A percentile compares a stretch with the other conserved stretches of the same genome.
phyloP scores from a whole-genome alignment of 2,797 vertebrate genomes.

The Schizopygopsis pylzovi region DNA sequence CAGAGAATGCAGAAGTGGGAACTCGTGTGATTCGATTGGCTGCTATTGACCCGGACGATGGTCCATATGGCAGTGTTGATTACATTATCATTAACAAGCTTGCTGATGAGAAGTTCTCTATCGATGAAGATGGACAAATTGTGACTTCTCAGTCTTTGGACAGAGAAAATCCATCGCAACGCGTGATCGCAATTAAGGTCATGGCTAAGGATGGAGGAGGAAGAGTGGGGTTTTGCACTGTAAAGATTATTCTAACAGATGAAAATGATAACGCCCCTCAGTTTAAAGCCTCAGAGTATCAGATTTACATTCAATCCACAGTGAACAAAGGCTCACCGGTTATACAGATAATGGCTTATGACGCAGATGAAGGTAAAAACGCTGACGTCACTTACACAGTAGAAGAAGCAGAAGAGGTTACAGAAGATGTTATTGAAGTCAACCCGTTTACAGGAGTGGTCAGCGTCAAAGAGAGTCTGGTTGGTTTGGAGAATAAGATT shows the following conservation, averaged over 20 bases:
- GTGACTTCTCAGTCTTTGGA: slow-evolving; percentile 89
- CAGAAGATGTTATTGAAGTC: slow-evolving; percentile 90
- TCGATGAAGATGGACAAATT: slow-evolving; percentile 85
- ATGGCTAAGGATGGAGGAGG: slow-evolving; percentile 97
- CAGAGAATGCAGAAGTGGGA: slow-evolving; percentile 92
- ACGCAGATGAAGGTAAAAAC: slow-evolving; percentile 94
- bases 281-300: slow-evolving; percentile 91
- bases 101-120: slow-evolving; percentile 91
- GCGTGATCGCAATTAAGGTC: slow-evolving; percentile 93
- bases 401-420: slow-evolving; percentile 83
- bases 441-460: slow-evolving; percentile 92
- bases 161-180: slow-evolving; percentile 92
- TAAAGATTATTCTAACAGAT: slow-evolving; percentile 96
- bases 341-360: slow-evolving; percentile 93
- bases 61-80: slow-evolving; percentile 90
- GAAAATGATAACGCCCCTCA: slow-evolving; percentile 95
- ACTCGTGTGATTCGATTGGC: slow-evolving; percentile 92
- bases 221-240: slow-evolving; percentile 93
- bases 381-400: slow-evolving; percentile 95
- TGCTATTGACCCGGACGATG: slow-evolving; percentile 91
- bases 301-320: slow-evolving; percentile 90
- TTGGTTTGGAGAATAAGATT: slow-evolving; percentile 90
- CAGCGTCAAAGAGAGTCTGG: slow-evolving; percentile 90
- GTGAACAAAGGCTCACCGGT: slow-evolving; percentile 91
- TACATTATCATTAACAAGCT: slow-evolving; percentile 98